Base-by-base conservation (phyloP, 2,888 invertebrate species). In the Heliconius cydno region DNA sequence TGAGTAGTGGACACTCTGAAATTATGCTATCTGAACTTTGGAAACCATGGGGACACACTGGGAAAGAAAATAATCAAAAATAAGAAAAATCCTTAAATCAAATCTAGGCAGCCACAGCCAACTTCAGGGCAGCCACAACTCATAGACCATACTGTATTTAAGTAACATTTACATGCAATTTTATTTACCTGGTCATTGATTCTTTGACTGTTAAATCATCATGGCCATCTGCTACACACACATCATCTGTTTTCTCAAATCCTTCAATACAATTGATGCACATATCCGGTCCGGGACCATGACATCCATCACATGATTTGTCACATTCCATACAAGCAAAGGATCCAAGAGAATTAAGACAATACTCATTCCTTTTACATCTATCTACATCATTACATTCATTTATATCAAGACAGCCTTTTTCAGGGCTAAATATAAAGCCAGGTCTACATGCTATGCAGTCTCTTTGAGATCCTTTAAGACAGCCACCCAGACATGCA, bases 251-350 rank as follows among this genome's bases (percentile, higher is more conserved):
- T 82, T 96, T 95, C 15, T 95, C 94, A 89, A 96, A 98, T 10
- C 97, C 98, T 25, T 96, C 92, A 0, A 97, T 97, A 95, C 99
- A 99, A 87, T 96, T 95, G 52, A 95, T 94, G 91, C 99, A 99
- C 96, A 98, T 97, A 90, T 99, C 98, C 0, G 98, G 98, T 0
- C 99, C 99, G 90, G 98, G 98, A 0, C 98, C 98, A 77, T 96
- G 96, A 88, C 99, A 99, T 0, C 97, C 97, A 72, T 96, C 92
- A 88, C 99, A 99, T 0, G 98, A 96, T 86, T 96, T 96, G 91
- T 99, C 98, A 92, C 99, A 99, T 76, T 96, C 96, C 86, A 97
- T 91, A 91, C 99, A 99, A 15, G 95, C 92, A 87, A 96, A 98
- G 0, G 98, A 97, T 12, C 99, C 99, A 77, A 98, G 97, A 19